Percentiles rank a stretch among this genome's conserved stretches.
Conservation (phyloP, 1,140 invertebrate genomes). For the Cydia splendana region DNA sequence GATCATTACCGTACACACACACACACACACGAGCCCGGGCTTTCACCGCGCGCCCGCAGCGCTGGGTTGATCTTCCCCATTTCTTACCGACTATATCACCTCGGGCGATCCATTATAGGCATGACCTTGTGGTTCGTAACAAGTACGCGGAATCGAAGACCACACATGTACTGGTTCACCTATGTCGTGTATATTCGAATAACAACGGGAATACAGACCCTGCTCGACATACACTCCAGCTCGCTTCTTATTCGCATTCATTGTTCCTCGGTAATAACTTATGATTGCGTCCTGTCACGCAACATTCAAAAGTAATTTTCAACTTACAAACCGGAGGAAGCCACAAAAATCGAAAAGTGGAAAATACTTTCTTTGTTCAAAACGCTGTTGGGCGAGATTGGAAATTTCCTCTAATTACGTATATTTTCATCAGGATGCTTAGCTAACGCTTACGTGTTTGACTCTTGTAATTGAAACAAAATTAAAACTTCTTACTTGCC, state of each 20-base stretch:
- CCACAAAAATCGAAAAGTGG: constrained; percentile 3
- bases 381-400: constrained; percentile 2
- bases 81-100: constrained; percentile 33
- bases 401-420: constrained; percentile 6
- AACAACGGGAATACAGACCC: constrained; percentile 15
- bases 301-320: constrained; percentile 43
- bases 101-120: not conserved
- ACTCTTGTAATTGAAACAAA: not conserved
- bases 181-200: constrained; percentile 3
- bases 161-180: not conserved
- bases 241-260: constrained; percentile 50
- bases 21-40: constrained; percentile 44
- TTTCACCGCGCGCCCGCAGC: constrained; percentile 55
- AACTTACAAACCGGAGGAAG: constrained; percentile 8
- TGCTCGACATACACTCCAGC: constrained; percentile 59
- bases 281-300: constrained; percentile 55
- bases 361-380: constrained; percentile 17
- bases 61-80: not conserved
- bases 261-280: constrained; percentile 48
- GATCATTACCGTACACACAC: constrained; percentile 56
- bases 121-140: not conserved
- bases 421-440: no score
- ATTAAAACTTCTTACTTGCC: not conserved
- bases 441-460: not conserved
- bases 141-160: not conserved